Base-by-base conservation (phyloP, 1,140 invertebrate species). In the Atopsyche davidsoni region DNA sequence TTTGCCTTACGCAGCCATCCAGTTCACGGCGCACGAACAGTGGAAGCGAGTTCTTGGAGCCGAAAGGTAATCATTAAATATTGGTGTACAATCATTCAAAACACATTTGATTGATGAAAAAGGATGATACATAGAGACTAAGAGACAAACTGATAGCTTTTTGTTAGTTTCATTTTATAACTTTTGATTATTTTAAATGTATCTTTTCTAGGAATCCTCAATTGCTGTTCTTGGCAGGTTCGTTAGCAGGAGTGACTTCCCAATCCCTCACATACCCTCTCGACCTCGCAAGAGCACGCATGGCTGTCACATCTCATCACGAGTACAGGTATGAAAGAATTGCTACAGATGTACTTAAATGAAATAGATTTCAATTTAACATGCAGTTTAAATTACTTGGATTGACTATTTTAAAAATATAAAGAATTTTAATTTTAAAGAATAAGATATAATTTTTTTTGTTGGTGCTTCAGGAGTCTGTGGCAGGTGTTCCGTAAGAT, bases 1-100 rank as follows among this genome's bases (percentile, higher is more conserved):
- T 55, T 76, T 98, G 28, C 96, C 96, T 1, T 97, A 98, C 70
- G 93, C 96, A 38, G 90, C 96, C 10, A 90, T 98, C 49, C 96
- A 99, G 70, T 99, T 98, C 67, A 86, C 92, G 0, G 82, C 94
- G 17, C 92, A 98, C 70, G 96, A 98, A 75, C 93, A 98, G 64
- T 98, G 87, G 81, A 96, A 96, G 67, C 76, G 79, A 51, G 64
- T 94, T 2, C 72, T 98, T 0, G 72, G 76, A 14, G 79, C 90
- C 16, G 84, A 28, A 28, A n/a, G n/a, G n/a, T n/a, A n/a, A n/a
- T n/a, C n/a, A n/a, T n/a, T n/a, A n/a, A n/a, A n/a, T n/a, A n/a
- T n/a, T n/a, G n/a, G n/a, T n/a, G n/a, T n/a, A n/a, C n/a, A n/a
- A n/a, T n/a, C n/a, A n/a, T n/a, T n/a, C n/a, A n/a, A n/a, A n/a